Evolutionary conservation across 1,140 invertebrate genomes (phyloP).

Genomic region (Solenopsis fugax): DNA sequence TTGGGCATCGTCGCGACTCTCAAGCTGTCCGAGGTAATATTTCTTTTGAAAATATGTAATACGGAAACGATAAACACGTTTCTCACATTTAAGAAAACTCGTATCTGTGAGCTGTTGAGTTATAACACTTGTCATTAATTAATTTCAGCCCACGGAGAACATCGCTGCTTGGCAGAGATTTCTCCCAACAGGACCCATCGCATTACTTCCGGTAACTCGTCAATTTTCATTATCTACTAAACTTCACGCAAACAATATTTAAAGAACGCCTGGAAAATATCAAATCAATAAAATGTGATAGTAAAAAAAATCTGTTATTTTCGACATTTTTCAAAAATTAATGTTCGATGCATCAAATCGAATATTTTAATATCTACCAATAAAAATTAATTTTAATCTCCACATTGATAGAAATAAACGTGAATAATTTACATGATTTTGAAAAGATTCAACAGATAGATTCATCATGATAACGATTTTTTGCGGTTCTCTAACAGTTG

Average conservation of each 20-base stretch:
- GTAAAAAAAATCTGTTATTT: background rate
- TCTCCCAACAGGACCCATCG: constrained; percentile 95
- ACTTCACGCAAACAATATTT: background rate
- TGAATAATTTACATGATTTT: background rate
- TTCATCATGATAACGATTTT: constrained; percentile 51
- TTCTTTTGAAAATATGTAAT: constrained; percentile 24
- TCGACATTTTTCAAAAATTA: background rate
- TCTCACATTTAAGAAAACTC: background rate
- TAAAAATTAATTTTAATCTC: too few species aligned
- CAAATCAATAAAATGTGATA: background rate
- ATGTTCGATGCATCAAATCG: background rate
- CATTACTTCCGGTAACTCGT: constrained; percentile 93
- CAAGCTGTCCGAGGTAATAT: constrained; percentile 90
- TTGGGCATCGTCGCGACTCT: constrained; percentile 96
- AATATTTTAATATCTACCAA: background rate
- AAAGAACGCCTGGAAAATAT: background rate
- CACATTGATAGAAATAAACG: too few species aligned
- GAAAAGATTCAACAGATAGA: background rate
- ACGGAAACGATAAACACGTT: background rate
- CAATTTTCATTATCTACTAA: constrained; percentile 33
- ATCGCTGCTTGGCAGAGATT: constrained; percentile 98
- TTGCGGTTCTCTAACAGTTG: constrained; percentile 86
- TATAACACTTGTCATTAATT: constrained; percentile 17
- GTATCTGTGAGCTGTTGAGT: background rate
- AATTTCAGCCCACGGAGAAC: constrained; percentile 90